Base-by-base conservation (phyloP, 2,888 invertebrate genomes). In the Spisula solida region DNA sequence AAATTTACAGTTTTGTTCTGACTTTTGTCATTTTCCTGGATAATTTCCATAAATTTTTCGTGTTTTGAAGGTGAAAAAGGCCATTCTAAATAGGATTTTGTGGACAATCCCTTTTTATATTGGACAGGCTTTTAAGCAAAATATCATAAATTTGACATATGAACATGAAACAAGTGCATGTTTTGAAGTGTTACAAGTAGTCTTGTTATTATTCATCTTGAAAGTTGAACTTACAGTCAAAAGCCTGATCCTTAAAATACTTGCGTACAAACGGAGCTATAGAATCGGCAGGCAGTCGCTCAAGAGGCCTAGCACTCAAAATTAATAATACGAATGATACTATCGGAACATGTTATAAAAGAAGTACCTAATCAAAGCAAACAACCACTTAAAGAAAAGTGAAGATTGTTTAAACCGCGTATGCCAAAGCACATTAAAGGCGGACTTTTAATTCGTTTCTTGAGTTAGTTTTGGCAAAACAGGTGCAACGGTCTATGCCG, bases 401-500 rank as follows among this genome's bases (percentile, higher is more conserved):
- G 70, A 82, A 83, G 84, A 84, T 89, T 81, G 70, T 81, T 89
- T 87, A 81, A 87, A 87, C 87, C 56, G 81, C 70, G 83, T 79
- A 86, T 81, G 86, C 86, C 86, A 60, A 80, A 31, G 51, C 47
- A 81, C 89, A 89, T 89, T 85, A 86, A 89, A 80, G 31, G 82
- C 82, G 60, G 88, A 70, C 66, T 82, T 88, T 86, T 88, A 91
- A 91, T 91, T 87, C 86, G 85, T 91, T 88, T 87, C 82, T 85
- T 78, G 87, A 88, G 85, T 87, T 82, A 60, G 90, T 85, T 75
- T 81, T 60, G 85, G 82, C 34, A 70, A 87, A 87, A 91, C 91
- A 91, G 91, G 91, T 91, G 91, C 91, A 91, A 29, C 70, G 70
- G 84, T 31, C 79, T 86, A 85, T 90, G 79, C 87, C 90, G 88